Base-by-base conservation (phyloP, 2,888 invertebrate genomes). In the Ischnura elegans region DNA sequence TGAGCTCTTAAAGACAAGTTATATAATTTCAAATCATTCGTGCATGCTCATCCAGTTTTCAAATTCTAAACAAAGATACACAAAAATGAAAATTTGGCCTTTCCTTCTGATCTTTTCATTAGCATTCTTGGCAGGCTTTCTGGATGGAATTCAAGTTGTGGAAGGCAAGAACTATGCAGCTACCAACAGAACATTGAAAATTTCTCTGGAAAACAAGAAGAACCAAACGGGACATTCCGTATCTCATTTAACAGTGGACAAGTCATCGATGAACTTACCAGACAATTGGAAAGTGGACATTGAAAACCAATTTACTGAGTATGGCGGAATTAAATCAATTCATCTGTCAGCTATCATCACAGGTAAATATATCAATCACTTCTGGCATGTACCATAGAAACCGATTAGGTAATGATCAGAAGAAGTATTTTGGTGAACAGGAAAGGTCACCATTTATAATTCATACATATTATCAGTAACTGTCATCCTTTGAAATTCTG, bases 241-340 rank as follows among this genome's bases (percentile, higher is more conserved):
- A 4, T 10, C 61, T 16, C 90, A 45, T n/a, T 61, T 90, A n/a
- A 42, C 36, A 19, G 13, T 90, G 25, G 90, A 61, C 5, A 90
- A 61, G 43, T 55, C 66, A 61, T 55, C 90, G n/a, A 55, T 61
- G 43, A n/a, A 90, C 25, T 36, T 45, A 13, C 90, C 61, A 13
- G 61, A 43, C n/a, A 61, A 90, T 55, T 90, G 61, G 90, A 90
- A 90, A 5, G 36, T 87, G 29, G 51, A 87, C 13, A 25, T 87
- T 6, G 55, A 87, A 55, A 51, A 87, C 42, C 29, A 42, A 10
- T 25, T 61, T 25, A 42, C 42, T 3, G 55, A 55, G 29, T 55
- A 36, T 21, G 42, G 42, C 42, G 87, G 87, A 25, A 76, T 8
- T 0, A 76, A 16, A 76, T 36, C 76, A 76, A 36, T 76, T 0